Evolutionary conservation across 1,140 invertebrate genomes (phyloP), one percentile per base, ranked within the genome.

Genomic region (Ceratina australensis): DNA sequence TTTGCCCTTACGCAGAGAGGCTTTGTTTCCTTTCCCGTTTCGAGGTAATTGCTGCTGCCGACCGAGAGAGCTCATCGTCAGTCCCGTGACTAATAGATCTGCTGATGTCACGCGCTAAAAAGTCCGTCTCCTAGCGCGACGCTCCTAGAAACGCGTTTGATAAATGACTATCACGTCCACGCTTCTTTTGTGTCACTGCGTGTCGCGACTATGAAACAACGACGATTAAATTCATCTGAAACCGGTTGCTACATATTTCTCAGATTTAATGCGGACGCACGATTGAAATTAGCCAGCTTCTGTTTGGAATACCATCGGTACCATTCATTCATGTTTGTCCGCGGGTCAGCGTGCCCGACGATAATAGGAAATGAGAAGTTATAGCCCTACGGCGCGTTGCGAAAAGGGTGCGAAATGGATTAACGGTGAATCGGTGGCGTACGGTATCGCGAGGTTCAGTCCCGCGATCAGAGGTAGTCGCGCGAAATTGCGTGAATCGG

Each of bases 51-150:
- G 74, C 67, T 12, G 72, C 64, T 52, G 33, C n/a, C 12, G 2
- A 49, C 33, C 24, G 61, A 28, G n/a, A 72, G 57, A 52, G 50
- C n/a, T 74, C 71, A 42, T 74, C 71, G 60, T n/a, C 69, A 59
- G 42, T 3, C 52, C 78, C 81, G 78, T 83, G 82, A 80, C 82
- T 84, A 84, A 84, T 84, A 72, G 73, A 69, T 77, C 78, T 59
- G 71, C 56, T 66, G 82, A 82, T 86, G 71, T 83, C 84, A 78
- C 84, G 72, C 79, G 76, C 64, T 78, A 78, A 72, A 85, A 72
- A 74, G 64, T 72, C 59, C 54, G 24, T 28, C 69, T 63, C 20
- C 13, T 47, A 54, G 26, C 18, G 56, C 28, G 22, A 68, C 69
- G 57, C 59, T 47, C 15, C 50, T 50, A 61, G 22, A 26, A 20